Evolutionary conservation across 1,140 invertebrate species (phyloP), one percentile per base, ranked within the genome.

Genomic region (Drosophila sturtevanti): DNA sequence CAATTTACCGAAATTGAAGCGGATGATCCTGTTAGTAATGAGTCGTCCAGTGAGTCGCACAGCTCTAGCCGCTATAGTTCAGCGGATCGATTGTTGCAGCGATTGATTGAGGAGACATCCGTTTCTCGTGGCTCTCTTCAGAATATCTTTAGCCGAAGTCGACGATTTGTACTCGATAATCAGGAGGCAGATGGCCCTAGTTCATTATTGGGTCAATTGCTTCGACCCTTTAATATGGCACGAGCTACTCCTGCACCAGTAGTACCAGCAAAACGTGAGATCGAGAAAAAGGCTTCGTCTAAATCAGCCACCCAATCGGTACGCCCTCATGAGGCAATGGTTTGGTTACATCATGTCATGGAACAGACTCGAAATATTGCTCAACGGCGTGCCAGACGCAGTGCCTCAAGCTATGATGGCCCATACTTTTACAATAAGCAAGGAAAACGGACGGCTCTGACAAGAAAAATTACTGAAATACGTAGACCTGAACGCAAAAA

Each of bases 391-490:
- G 60, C 59, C 18, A 59, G 78, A 4, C 80, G 90, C 7, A 73
- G 72, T 34, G 62, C 72, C 0, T 61, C 63, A 18, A 51, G 59
- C 6, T 91, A 79, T n/a, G 58, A 37, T 12, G 89, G 90, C 0
- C 82, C 86, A 6, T 78, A 69, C 41, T 91, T 91, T 68, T 84
- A 84, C 51, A 90, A 80, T 1, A 76, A 76, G 0, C 67, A 81
- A 0, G 86, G 90, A 5, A 85, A 80, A 37, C 77, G 72, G 37
- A 76, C 81, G 0, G 69, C 80, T 1, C 4, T 91, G 21, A 90
- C 84, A 12, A 91, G 89, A 58, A 91, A 90, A 68, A 91, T 91
- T 22, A 91, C 86, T 0, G 90, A 91, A 69, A 91, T 91, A 16
- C 81, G 80, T 1, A 91, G 82, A 48, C 86, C 90, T 0, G 90